Conservation (phyloP, 2,888 invertebrate species). For the Conchocele bisecta region DNA sequence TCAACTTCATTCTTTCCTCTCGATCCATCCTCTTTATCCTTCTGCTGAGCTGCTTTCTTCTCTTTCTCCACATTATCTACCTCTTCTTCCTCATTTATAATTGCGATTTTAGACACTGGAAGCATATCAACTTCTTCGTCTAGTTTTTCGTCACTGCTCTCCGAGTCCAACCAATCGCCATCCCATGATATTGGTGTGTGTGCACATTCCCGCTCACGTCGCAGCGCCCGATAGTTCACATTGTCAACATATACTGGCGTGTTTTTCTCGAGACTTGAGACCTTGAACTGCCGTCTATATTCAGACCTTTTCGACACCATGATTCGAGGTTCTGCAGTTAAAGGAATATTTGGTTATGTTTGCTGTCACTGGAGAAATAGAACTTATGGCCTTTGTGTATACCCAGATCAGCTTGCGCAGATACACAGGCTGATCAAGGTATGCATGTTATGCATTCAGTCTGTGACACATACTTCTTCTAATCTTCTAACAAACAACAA, state of each 20-base stretch:
- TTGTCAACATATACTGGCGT: conserved; percentile 67
- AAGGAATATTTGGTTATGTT: not conserved
- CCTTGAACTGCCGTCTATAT: conserved; percentile 69
- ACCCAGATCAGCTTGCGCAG: too few species aligned
- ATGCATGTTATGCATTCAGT: too few species aligned
- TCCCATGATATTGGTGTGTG: conserved; percentile 73
- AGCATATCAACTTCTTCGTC: conserved; percentile 47
- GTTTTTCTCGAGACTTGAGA: conserved; percentile 61
- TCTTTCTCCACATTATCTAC: conserved; percentile 37
- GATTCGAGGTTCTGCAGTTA: not conserved
- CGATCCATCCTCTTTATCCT: conserved; percentile 13
- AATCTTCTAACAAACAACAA: too few species aligned
- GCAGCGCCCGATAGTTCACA: conserved; percentile 64
- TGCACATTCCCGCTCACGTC: conserved; percentile 68
- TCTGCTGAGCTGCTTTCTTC: conserved; percentile 42
- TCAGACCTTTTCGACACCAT: conserved; percentile 73
- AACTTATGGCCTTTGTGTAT: too few species aligned
- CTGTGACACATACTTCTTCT: too few species aligned
- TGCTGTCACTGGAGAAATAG: too few species aligned
- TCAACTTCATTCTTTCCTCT: conserved; percentile 37
- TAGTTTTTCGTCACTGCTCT: conserved; percentile 50
- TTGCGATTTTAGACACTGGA: conserved; percentile 50
- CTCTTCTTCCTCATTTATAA: conserved; percentile 40
- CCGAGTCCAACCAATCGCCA: conserved; percentile 41
- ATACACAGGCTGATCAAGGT: too few species aligned